Conservation (phyloP, 1,140 invertebrate species). For the Tyrophagus putrescentiae region DNA sequence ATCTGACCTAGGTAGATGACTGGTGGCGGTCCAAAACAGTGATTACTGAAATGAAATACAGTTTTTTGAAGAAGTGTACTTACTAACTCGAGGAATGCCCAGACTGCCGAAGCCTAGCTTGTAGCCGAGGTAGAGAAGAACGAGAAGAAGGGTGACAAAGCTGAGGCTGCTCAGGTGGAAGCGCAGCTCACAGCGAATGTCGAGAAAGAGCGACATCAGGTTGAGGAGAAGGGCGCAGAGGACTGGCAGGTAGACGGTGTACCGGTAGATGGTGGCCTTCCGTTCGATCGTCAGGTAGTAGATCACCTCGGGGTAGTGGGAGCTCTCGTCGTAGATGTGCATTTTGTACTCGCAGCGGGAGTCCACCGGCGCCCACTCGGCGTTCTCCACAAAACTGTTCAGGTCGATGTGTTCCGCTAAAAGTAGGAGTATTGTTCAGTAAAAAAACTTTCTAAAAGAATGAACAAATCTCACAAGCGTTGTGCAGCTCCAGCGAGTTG, state of each 20-base stretch:
- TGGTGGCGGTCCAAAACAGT: not conserved
- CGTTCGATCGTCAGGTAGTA: slow-evolving; percentile 90
- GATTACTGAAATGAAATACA: not conserved
- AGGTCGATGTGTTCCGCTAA: slow-evolving; percentile 50
- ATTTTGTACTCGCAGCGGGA: slow-evolving; percentile 74
- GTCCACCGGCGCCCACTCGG: slow-evolving; percentile 89
- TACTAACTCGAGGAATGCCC: slow-evolving; percentile 13
- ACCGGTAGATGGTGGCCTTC: slow-evolving; percentile 79
- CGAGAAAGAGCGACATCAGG: slow-evolving; percentile 5
- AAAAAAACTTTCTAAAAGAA: not conserved
- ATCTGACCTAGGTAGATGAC: slow-evolving; percentile 15
- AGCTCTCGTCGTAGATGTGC: slow-evolving; percentile 58
- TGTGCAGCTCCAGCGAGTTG: slow-evolving; percentile 10
- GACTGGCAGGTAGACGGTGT: slow-evolving; percentile 6
- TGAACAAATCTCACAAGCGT: slow-evolving; percentile 16
- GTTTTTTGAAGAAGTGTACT: not conserved
- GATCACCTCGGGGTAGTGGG: slow-evolving; percentile 62
- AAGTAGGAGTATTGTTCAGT: not conserved
- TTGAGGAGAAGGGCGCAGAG: slow-evolving; percentile 1
- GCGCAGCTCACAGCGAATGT: not conserved
- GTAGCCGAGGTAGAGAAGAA: not conserved
- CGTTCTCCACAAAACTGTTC: slow-evolving; percentile 82
- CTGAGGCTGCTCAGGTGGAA: slow-evolving; percentile 7
- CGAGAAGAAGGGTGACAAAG: slow-evolving; percentile 1
- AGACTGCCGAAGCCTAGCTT: slow-evolving; percentile 8